Evolutionary conservation across 1,140 invertebrate species (phyloP).

Genomic region (Cecropterus lyciades): DNA sequence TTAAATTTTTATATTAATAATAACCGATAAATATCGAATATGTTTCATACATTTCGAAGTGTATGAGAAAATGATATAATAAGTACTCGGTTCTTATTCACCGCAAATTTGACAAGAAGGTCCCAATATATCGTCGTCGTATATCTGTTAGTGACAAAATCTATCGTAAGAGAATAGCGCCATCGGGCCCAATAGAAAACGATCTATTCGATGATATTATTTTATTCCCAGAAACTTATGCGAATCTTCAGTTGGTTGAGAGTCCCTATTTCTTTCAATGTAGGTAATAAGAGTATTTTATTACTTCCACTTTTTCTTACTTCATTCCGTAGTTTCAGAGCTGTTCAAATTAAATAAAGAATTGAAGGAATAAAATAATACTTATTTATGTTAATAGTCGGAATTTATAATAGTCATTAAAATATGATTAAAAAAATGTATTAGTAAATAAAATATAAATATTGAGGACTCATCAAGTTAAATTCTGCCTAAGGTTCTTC

Average conservation of each 20-base stretch:
- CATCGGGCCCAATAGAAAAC: slow-evolving; percentile 18
- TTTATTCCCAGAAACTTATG: slow-evolving; percentile 19
- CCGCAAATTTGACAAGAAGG: slow-evolving; percentile 15
- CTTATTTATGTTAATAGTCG: no score
- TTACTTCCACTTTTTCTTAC: slow-evolving; percentile 1
- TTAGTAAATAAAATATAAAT: no score
- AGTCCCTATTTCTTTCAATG: slow-evolving; percentile 11
- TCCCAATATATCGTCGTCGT: slow-evolving; percentile 11
- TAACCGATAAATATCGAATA: no score
- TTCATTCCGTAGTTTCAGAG: not conserved
- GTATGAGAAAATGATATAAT: no score
- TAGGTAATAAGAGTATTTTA: not conserved
- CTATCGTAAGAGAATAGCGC: slow-evolving; percentile 17
- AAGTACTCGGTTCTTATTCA: not conserved
- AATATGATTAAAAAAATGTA: no score
- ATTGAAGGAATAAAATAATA: no score
- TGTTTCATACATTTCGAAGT: no score
- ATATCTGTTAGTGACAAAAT: slow-evolving; percentile 24
- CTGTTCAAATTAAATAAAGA: no score
- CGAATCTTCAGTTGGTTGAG: slow-evolving; percentile 11
- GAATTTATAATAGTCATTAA: no score
- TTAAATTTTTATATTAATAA: no score
- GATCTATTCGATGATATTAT: slow-evolving; percentile 22
- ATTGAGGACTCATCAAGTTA: no score
- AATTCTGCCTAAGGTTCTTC: no score